Evolutionary conservation across 1,140 invertebrate genomes (phyloP), one percentile per base, ranked within the genome.

Genomic region (Drosophila sp.): DNA sequence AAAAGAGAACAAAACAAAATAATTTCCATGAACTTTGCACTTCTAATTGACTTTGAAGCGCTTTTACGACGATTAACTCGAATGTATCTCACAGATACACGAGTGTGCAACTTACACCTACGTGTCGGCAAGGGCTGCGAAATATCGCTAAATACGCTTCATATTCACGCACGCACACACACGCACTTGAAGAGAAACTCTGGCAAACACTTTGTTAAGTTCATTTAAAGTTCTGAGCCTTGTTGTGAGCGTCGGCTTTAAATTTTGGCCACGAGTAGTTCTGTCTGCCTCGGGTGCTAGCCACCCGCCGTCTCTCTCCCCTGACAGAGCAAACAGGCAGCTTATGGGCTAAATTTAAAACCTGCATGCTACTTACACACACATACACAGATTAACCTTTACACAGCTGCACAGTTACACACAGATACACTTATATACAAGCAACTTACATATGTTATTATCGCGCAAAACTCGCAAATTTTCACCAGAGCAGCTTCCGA

Each of bases 401-500:
- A n/a, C n/a, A n/a, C n/a, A n/a, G n/a, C n/a, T n/a, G n/a, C 40
- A 43, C 64, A 34, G 16, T 41, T 29, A 51, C 16, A 46, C 50
- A 0, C 58, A 57, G 40, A 25, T 38, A 57, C 59, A 57, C 29
- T 32, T 34, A 25, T 48, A 38, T 62, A 54, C 50, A 75, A 62
- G 82, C 82, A 86, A 86, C 83, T 86, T 86, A 86, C 83, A 87
- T 82, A 87, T 86, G 81, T 86, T 86, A 86, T 86, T 86, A 86
- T 86, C 82, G 72, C 83, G 89, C 78, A 87, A 86, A 86, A 73
- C 82, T 86, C 83, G 83, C 83, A 86, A 87, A 86, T 87, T 86
- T 82, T 87, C 82, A 61, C 74, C 82, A 70, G 58, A 78, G 74
- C 80, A 58, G 62, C 51, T 32, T 21, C n/a, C 3, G 27, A 7